Base-by-base conservation (phyloP, 2,797 vertebrate species). In the Sebastes itinus region DNA sequence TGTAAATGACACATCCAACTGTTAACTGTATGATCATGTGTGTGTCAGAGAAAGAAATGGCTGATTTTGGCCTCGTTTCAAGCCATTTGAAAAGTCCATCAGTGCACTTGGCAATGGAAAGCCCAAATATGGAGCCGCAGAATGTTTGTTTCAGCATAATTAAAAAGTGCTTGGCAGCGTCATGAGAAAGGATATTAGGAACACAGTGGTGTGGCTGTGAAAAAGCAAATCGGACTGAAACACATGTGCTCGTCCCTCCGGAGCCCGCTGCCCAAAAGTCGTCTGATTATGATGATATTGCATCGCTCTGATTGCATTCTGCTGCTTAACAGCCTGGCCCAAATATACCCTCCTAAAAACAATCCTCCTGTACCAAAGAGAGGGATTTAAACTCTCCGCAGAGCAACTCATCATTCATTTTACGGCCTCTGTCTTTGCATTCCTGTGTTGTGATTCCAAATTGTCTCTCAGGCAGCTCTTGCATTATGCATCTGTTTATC, bases 401-500 rank as follows among this genome's bases (percentile, higher is more conserved):
- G 87, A 89, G 72, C 59, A 59, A 87, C 81, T 82, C 73, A 27
- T 88, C 82, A 75, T 90, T 81, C 46, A 68, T 79, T 92, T 93
- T 84, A 89, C 72, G 38, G 84, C 85, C 80, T 73, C 81, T 58
- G 70, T 81, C 88, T 82, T 46, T 72, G 33, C 71, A 75, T 91
- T 92, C 67, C 82, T 92, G 55, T 88, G 88, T 91, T 84, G 78
- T 82, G 80, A 85, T 93, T 91, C 84, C 87, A 92, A 89, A 89
- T 85, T 25, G 85, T 88, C 84, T 93, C 80, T 84, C 81, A 78
- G 82, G 90, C 92, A 87, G 85, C 89, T 87, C 87, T 80, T 94
- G 83, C 93, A 91, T 92, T 92, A 93, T 92, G 85, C 88, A 92
- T 95, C 87, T 92, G 85, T 93, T 94, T 91, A 89, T 92, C 84